Evolutionary conservation across 2,113 vertebrate species (phyloP), one percentile per base, ranked within the genome.

Genomic region (Coptodon bakossiorum): DNA sequence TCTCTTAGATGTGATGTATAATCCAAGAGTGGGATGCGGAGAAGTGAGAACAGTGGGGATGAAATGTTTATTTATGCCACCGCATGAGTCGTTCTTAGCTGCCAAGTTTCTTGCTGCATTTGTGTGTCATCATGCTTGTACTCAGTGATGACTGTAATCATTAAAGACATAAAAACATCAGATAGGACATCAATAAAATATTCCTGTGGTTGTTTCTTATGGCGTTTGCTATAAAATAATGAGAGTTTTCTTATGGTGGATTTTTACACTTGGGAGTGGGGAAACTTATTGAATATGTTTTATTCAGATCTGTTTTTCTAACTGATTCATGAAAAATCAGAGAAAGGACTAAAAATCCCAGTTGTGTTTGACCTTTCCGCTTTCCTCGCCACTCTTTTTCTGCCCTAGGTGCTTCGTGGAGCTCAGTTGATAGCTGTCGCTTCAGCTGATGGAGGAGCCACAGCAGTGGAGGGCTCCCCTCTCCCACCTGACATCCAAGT

Each of bases 401-500:
- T 86, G 29, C 43, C 9, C 14, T 53, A 99, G 98, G 98, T 99
- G 92, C 93, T 99, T 80, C 98, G 98, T 90, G 99, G 99, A 0
- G 98, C 99, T 71, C 99, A 99, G 93, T 95, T 99, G 22, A 99
- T 99, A 57, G 98, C 99, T 0, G 98, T 99, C 76, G 98, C 99
- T 2, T 99, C 99, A n/a, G 97, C 98, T 0, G 99, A 99, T 85
- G 96, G 98, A 0, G 93, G 96, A 0, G 90, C 98, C 0, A 95
- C 97, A 0, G 97, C 97, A 0, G 98, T 99, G 1, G 98, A 99
- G 2, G 97, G 98, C 2, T 98, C 98, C 0, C 87, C 98, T 0
- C 97, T 99, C 6, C 99, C 97, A 36, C 97, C 97, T 6, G 98
- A 99, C 90, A 99, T 99, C 93, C 99, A 99, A 93, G 99, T 99